phyloP scores from a whole-genome alignment of 2,888 invertebrate genomes.

The Neuroscelio doddi region DNA sequence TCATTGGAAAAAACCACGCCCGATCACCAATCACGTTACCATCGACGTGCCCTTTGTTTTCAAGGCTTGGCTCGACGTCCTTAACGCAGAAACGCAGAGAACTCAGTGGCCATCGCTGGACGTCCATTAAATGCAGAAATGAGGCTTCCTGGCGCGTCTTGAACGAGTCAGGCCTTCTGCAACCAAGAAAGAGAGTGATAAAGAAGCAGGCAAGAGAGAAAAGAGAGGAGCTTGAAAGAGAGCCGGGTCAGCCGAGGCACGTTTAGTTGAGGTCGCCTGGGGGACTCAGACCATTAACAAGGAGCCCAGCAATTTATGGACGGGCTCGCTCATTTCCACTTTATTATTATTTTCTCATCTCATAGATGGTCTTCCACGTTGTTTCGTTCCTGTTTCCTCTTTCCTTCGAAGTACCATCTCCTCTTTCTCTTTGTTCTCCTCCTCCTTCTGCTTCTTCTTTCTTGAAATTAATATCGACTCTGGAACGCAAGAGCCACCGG shows the following conservation, averaged over 20 bases:
- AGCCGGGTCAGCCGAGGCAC: constrained; percentile 67
- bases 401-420: constrained; percentile 42
- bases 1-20: constrained; percentile 58
- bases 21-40: constrained; percentile 63
- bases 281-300: constrained; percentile 71
- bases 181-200: constrained; percentile 33
- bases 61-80: constrained; percentile 45
- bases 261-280: constrained; percentile 68
- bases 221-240: constrained; percentile 47
- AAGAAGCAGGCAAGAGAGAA: constrained; percentile 37
- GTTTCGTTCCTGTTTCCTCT: constrained; percentile 59
- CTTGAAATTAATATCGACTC: constrained; percentile 61
- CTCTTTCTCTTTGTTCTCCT: constrained; percentile 35
- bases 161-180: constrained; percentile 63
- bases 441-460: constrained; percentile 42
- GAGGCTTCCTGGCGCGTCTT: constrained; percentile 63
- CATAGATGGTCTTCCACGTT: constrained; percentile 67
- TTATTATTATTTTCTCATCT: constrained; percentile 72
- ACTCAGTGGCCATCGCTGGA: constrained; percentile 66
- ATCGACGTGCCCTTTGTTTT: constrained; percentile 64
- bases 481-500: constrained; percentile 57
- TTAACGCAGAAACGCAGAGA: constrained; percentile 51
- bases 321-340: constrained; percentile 70
- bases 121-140: constrained; percentile 70
- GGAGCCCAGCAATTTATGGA: constrained; percentile 71